Evolutionary conservation across 2,797 vertebrate species (phyloP), one percentile per base, ranked within the genome.

Genomic region (Lacerta agilis): DNA sequence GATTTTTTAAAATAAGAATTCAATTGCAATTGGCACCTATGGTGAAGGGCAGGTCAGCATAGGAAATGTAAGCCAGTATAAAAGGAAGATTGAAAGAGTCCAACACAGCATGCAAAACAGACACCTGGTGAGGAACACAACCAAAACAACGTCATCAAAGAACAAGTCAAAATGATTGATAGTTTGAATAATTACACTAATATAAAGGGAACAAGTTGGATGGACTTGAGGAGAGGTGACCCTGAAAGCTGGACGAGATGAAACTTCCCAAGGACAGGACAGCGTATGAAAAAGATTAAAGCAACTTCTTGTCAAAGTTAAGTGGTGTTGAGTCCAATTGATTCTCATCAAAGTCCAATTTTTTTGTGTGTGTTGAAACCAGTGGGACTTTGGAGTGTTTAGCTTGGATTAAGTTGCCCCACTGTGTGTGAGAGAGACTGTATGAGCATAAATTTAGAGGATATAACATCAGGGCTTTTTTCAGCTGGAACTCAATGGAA

Each of bases 131-230:
- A 73, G 82, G 15, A 64, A 79, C 3, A 17, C 29, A 85, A 88
- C 29, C 38, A 72, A 84, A 88, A 78, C 36, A 85, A 64, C 33
- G 61, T 17, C 7, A 79, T 71, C 27, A 78, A 88, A 88, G 82
- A 61, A 64, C 25, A 55, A 83, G 83, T 13, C 8, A 84, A 79
- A 84, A 61, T 72, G 10, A 71, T 27, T 73, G 20, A 45, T 79
- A 73, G 49, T 23, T 61, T 61, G 66, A 73, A 80, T 86, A 72
- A 80, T 72, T 72, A 79, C 58, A 79, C 36, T 43, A 88, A 79
- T 71, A 8, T 29, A 71, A 64, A 20, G 41, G 11, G 41, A 85
- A 15, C 71, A 4, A 11, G 27, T 25, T 72, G 36, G 29, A 36
- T 33, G n/a, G 41, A 72, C 43, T n/a, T 13, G 29, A 45, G 29